These are phyloP conservation scores for Manis javanica DNA, from an alignment of 2,797 vertebrate species.

Conservation along the genomic window DNA sequence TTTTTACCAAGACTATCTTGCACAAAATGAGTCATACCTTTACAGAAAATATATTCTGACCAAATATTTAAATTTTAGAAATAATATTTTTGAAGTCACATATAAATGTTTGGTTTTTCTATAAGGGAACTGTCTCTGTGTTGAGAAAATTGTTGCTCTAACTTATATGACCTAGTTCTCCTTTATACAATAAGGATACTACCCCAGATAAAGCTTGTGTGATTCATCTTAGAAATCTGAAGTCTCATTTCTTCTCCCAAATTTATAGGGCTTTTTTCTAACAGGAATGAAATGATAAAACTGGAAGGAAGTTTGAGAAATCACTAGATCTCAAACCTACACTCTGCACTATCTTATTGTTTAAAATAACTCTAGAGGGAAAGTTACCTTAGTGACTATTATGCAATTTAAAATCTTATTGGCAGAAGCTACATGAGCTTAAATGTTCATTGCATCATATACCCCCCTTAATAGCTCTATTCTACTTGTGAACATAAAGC, in stretches of 20 bases:
- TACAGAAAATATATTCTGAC: not conserved
- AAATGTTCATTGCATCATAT: not conserved
- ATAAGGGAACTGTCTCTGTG: not conserved
- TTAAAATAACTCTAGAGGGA: constrained; percentile 34
- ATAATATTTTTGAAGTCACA: not conserved
- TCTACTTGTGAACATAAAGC: not conserved
- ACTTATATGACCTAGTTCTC: constrained; percentile 22
- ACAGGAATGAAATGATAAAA: not conserved
- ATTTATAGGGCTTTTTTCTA: not conserved
- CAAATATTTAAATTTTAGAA: constrained; percentile 47
- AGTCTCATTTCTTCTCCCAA: constrained; percentile 1
- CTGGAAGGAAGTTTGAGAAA: not conserved
- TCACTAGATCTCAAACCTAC: not conserved
- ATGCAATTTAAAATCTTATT: not conserved
- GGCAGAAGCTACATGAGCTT: not conserved
- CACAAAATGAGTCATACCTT: constrained; percentile 26
- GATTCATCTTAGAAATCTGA: not conserved
- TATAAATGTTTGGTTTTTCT: not conserved
- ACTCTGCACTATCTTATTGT: not conserved
- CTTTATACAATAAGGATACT: not conserved
- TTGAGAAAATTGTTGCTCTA: constrained; percentile 7
- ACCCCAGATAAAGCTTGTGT: not conserved
- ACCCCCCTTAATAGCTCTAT: not conserved
- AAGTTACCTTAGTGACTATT: not conserved
- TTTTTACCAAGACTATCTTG: constrained; percentile 36